These are phyloP conservation scores for Ostrea denselamellosa DNA, from an alignment of 1,140 invertebrate genomes.

Conservation along the genomic window DNA sequence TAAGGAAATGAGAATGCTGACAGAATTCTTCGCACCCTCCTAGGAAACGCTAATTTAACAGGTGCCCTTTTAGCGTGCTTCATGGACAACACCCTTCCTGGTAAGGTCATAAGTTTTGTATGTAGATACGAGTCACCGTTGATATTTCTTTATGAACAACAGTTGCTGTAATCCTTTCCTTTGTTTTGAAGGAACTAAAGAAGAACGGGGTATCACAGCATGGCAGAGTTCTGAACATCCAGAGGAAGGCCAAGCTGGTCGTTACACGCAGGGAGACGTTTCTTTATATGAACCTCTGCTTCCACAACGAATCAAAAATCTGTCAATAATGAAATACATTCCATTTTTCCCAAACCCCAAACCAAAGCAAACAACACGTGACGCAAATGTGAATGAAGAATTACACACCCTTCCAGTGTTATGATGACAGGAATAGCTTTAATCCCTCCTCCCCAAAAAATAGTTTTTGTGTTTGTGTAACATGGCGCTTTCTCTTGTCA, in stretches of 20 bases:
- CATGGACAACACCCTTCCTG: conserved; percentile 78
- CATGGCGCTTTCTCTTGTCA: not conserved
- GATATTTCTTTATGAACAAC: no score
- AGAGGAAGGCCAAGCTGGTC: not conserved
- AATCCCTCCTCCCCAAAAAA: not conserved
- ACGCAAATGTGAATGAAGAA: not conserved
- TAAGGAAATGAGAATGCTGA: conserved; percentile 61
- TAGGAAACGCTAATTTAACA: conserved; percentile 76
- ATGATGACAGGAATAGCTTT: not conserved
- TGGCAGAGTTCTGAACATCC: conserved; percentile 43
- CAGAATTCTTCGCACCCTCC: conserved; percentile 56
- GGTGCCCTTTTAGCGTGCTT: conserved; percentile 77
- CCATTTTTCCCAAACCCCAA: conserved; percentile 21
- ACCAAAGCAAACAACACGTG: not conserved
- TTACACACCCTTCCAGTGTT: not conserved
- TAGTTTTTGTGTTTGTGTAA: not conserved
- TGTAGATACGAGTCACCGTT: not conserved
- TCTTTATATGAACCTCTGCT: conserved; percentile 28
- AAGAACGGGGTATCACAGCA: conserved; percentile 53
- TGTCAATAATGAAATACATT: conserved; percentile 33
- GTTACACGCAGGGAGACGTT: not conserved
- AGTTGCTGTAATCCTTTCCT: not conserved
- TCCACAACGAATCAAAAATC: conserved; percentile 20
- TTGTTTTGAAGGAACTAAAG: conserved; percentile 52
- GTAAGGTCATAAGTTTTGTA: conserved; percentile 52